Evolutionary conservation across 2,797 vertebrate species (phyloP).

Genomic region (Gymnoscopelus microlampas): DNA sequence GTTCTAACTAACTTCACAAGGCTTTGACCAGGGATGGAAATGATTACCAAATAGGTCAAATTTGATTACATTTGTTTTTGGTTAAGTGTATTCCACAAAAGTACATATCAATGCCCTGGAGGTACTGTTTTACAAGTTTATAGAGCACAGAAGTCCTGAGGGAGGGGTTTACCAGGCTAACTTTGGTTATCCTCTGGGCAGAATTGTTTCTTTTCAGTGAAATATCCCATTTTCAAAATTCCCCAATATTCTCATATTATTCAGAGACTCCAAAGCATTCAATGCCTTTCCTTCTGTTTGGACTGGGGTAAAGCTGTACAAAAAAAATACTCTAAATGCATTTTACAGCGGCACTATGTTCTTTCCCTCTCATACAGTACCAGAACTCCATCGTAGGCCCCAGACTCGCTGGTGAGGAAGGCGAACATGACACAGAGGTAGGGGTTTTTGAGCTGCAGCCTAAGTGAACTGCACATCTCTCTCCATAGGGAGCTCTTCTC

Average conservation of each 20-base stretch:
- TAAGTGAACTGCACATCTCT: constrained; percentile 97
- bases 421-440: constrained; percentile 98
- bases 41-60: too few relatives aligned
- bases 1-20: neutral
- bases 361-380: constrained; percentile 75
- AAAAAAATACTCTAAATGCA: too few relatives aligned
- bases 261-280: constrained; percentile 11
- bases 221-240: constrained; percentile 8
- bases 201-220: too few relatives aligned
- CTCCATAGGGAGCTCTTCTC: constrained; percentile 98
- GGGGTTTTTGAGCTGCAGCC: constrained; percentile 93
- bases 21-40: neutral
- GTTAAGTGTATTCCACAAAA: neutral
- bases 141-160: neutral
- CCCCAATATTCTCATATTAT: neutral
- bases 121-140: neutral
- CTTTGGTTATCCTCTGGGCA: neutral
- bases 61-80: too few relatives aligned
- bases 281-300: neutral
- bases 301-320: neutral
- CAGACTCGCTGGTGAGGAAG: constrained; percentile 95
- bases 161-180: too few relatives aligned
- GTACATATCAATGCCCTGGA: neutral
- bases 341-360: neutral
- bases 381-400: constrained; percentile 94